Conservation (phyloP, 2,113 vertebrate species). For the Oreocharis arfaki region DNA sequence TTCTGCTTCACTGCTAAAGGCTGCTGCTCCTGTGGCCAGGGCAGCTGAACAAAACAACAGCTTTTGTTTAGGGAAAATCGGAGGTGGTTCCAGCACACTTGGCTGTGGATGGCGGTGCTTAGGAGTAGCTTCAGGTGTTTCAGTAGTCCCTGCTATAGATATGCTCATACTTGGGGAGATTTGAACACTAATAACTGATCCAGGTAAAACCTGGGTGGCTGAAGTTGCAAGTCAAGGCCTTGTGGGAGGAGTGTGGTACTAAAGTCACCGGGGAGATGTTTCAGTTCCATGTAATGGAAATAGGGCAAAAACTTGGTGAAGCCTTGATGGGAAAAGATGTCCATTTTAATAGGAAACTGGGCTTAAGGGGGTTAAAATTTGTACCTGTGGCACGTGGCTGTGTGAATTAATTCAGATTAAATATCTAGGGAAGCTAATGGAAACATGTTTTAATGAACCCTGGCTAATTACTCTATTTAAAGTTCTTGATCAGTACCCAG, state of each 20-base stretch:
- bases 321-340: neutral
- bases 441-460: constrained; percentile 34
- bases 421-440: neutral
- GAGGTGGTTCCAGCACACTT: fast-evolving
- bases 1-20: neutral
- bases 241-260: neutral
- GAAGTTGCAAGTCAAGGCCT: neutral
- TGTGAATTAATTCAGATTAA: constrained; percentile 25
- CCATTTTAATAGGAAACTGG: neutral
- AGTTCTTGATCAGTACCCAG: constrained; percentile 36
- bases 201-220: neutral
- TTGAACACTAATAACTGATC: neutral
- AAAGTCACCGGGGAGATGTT: neutral
- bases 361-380: neutral
- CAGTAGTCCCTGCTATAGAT: neutral
- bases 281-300: neutral
- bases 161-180: neutral
- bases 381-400: neutral
- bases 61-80: neutral
- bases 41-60: neutral
- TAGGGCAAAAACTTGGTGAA: neutral
- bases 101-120: neutral
- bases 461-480: constrained; percentile 40
- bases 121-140: neutral
- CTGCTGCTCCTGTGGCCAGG: neutral